Conservation (phyloP, 2,888 invertebrate genomes). For the Cephus pygmeus region DNA sequence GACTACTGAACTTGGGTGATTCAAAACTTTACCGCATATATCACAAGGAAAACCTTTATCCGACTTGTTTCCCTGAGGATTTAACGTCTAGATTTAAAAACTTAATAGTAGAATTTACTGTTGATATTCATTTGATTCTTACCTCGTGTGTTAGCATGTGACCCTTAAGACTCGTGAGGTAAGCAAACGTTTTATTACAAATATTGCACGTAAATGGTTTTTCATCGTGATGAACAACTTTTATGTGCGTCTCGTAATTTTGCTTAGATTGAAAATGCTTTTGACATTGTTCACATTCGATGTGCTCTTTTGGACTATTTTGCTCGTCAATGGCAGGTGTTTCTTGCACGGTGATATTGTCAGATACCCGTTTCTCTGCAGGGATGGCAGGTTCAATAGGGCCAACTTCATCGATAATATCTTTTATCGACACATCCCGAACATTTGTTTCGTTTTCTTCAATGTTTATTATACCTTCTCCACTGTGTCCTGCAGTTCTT, state of each 20-base stretch:
- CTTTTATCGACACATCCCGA: neutral
- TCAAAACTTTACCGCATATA: constrained; percentile 75
- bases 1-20: constrained; percentile 79
- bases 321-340: neutral
- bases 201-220: constrained; percentile 71
- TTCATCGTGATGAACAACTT: constrained; percentile 71
- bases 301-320: neutral
- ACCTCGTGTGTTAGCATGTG: constrained; percentile 69
- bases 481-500: constrained; percentile 68
- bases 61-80: constrained; percentile 58
- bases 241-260: constrained; percentile 72
- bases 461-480: constrained; percentile 66
- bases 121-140: constrained; percentile 7
- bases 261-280: constrained; percentile 73
- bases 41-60: constrained; percentile 73
- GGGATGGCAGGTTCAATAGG: neutral
- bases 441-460: constrained; percentile 40
- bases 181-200: constrained; percentile 73
- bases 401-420: neutral
- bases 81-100: neutral
- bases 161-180: constrained; percentile 72
- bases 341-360: neutral
- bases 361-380: neutral
- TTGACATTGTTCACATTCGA: constrained; percentile 71
- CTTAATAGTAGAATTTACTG: neutral